A percentile compares a stretch with the other conserved stretches of the same genome.
Evolutionary conservation across 1,140 invertebrate genomes (phyloP).

Genomic region (Drosophila quadrilineata): DNA sequence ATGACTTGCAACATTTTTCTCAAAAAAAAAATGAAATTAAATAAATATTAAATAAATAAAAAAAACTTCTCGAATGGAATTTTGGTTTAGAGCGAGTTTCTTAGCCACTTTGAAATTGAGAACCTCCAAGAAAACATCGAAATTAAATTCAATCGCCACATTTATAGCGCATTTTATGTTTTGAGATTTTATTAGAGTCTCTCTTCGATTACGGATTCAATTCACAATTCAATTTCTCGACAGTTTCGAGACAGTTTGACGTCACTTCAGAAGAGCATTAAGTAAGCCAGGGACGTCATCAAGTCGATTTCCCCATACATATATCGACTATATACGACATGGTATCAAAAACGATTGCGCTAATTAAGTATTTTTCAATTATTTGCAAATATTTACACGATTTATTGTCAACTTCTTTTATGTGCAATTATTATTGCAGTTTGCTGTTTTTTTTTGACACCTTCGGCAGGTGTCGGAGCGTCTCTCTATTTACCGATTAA

Average conservation of each 20-base stretch:
- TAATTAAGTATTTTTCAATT: slow-evolving; percentile 44
- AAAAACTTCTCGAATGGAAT: slow-evolving; percentile 7
- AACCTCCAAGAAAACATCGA: neutral
- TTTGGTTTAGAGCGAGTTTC: slow-evolving; percentile 14
- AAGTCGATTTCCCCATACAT: neutral
- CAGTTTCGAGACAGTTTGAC: slow-evolving; percentile 5
- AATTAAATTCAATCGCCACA: neutral
- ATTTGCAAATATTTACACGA: slow-evolving; percentile 50
- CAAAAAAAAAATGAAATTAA: slow-evolving; percentile 16
- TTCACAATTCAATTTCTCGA: slow-evolving; percentile 19
- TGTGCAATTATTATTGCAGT: slow-evolving; percentile 18
- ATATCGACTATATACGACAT: no score
- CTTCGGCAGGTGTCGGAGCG: slow-evolving; percentile 16
- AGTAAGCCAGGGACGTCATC: slow-evolving; percentile 51
- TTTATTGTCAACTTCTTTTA: slow-evolving; percentile 33
- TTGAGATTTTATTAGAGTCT: slow-evolving; percentile 10
- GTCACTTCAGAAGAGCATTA: slow-evolving; percentile 16
- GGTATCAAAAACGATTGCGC: slow-evolving; percentile 28
- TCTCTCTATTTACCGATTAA: neutral
- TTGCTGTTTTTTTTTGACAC: slow-evolving; percentile 45
- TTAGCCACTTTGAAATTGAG: slow-evolving; percentile 5
- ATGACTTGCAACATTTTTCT: slow-evolving; percentile 46
- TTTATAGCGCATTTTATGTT: slow-evolving; percentile 18
- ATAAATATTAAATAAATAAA: neutral
- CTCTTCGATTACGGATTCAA: slow-evolving; percentile 28